These are phyloP conservation scores for Psilopsiagon aurifrons DNA, from an alignment of 2,113 vertebrate genomes.

Conservation along the genomic window DNA sequence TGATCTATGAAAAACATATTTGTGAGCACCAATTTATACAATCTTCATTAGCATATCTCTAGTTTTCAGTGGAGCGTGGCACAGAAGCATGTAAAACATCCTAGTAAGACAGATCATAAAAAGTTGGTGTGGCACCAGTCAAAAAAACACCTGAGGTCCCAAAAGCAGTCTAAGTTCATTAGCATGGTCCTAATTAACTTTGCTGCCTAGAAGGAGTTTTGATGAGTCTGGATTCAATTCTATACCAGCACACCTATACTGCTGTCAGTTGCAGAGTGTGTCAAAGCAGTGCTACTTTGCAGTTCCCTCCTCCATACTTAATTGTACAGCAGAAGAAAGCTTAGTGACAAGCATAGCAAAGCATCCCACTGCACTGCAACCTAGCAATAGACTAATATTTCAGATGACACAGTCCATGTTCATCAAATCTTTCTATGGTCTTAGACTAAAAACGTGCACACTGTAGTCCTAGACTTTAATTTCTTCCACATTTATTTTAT, in stretches of 20 bases:
- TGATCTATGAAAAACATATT: constrained; percentile 6
- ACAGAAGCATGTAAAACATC: background rate
- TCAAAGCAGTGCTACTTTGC: background rate
- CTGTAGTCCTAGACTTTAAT: background rate
- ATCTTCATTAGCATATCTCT: background rate
- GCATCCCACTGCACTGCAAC: background rate
- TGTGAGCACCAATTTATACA: background rate
- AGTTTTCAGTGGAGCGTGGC: background rate
- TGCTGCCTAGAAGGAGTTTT: background rate
- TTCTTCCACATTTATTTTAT: background rate
- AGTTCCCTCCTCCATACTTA: background rate
- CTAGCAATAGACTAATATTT: background rate
- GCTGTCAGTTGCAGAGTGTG: background rate
- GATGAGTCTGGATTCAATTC: background rate
- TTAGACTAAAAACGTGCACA: background rate
- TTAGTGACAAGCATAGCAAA: background rate
- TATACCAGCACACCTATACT: background rate
- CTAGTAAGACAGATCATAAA: background rate
- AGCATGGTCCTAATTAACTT: background rate
- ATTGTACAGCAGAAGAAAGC: background rate
- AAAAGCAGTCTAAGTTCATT: background rate
- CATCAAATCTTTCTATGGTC: background rate
- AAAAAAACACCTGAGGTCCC: background rate
- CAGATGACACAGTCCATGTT: background rate
- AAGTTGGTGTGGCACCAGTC: background rate